Conservation (phyloP, 2,888 invertebrate species). For the Sarcophaga caerulescens region DNA sequence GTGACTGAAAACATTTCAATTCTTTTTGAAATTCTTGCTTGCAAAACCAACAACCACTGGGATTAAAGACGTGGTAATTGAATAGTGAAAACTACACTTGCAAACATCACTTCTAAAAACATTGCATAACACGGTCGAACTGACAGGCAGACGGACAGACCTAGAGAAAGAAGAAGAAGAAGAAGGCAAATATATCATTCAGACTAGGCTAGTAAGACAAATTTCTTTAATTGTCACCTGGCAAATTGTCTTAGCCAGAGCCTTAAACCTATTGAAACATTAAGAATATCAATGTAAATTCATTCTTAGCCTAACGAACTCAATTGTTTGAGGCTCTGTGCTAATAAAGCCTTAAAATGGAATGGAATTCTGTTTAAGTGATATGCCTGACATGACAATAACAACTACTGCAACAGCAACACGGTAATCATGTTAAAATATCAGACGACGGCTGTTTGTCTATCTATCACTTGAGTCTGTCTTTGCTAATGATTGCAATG, state of each 20-base stretch:
- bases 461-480: not conserved
- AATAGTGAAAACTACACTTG: not conserved
- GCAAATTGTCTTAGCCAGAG: not conserved
- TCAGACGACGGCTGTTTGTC: not conserved
- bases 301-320: no score
- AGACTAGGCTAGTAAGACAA: not conserved
- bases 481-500: not conserved
- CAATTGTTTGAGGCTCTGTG: not conserved
- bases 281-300: not conserved
- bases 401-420: constrained; percentile 9
- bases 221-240: not conserved
- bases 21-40: not conserved
- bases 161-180: no score
- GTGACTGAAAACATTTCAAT: not conserved
- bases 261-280: not conserved
- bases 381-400: constrained; percentile 31
- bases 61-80: not conserved
- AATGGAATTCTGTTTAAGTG: not conserved
- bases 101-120: no score
- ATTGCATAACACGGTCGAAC: no score
- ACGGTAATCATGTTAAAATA: constrained; percentile 34
- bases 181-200: no score
- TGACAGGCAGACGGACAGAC: no score
- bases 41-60: not conserved
- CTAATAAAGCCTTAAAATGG: not conserved